A percentile compares a stretch with the other conserved stretches of the same genome.
phyloP scores from a whole-genome alignment of 2,113 vertebrate species.

The Gallinago undulata region DNA sequence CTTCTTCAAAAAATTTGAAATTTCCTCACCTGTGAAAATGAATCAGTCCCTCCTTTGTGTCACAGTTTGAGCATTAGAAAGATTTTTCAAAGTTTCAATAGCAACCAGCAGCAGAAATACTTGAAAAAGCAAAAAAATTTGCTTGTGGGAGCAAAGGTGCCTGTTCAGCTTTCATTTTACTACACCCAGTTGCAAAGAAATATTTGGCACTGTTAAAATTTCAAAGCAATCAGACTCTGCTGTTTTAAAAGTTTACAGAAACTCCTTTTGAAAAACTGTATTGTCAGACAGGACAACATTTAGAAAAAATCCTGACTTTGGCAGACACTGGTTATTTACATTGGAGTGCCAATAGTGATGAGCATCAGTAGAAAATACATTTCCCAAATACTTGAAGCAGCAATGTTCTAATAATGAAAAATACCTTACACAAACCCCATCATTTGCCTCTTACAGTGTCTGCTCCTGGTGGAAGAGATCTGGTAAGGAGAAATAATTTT shows the following conservation, averaged over 20 bases:
- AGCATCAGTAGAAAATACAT: background rate
- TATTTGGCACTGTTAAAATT: background rate
- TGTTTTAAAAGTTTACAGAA: background rate
- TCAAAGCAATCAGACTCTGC: background rate
- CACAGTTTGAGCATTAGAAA: background rate
- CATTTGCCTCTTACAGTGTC: background rate
- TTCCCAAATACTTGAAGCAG: background rate
- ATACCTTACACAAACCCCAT: background rate
- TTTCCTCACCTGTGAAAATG: background rate
- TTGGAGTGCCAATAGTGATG: background rate
- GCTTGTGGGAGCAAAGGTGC: background rate
- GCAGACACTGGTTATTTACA: background rate
- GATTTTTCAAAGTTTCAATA: background rate
- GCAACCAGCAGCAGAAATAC: background rate
- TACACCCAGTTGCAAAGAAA: background rate
- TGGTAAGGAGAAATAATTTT: background rate
- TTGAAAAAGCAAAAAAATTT: background rate
- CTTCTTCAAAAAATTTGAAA: background rate
- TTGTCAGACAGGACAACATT: background rate
- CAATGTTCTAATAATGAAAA: background rate
- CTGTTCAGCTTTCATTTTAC: constrained; percentile 10
- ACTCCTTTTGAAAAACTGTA: background rate
- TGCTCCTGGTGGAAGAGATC: background rate
- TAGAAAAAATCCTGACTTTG: background rate
- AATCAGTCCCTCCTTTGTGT: background rate